Evolutionary conservation across 2,888 invertebrate genomes (phyloP).

Genomic region (Horisme vitalbata): DNA sequence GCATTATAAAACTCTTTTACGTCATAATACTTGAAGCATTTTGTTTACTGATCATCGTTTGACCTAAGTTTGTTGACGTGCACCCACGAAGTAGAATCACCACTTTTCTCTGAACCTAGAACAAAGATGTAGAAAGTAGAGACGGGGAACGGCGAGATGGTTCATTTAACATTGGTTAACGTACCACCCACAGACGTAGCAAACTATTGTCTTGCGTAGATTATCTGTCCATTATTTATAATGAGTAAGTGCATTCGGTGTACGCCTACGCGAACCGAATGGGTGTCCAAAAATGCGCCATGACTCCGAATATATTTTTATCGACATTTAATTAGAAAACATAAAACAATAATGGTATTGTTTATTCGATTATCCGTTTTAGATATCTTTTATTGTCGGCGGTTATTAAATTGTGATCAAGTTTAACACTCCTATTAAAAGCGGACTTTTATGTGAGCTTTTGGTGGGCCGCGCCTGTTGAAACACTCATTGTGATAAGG

Average conservation of each 20-base stretch:
- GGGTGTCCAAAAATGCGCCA: constrained; percentile 33
- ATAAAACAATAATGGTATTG: constrained; percentile 44
- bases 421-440: constrained; percentile 22
- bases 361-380: constrained; percentile 36
- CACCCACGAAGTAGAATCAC: constrained; percentile 50
- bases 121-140: not conserved
- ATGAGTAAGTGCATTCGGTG: constrained; percentile 63
- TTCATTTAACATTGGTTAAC: constrained; percentile 37
- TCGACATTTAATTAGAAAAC: constrained; percentile 44
- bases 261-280: constrained; percentile 56
- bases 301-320: constrained; percentile 35
- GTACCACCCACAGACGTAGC: constrained; percentile 56
- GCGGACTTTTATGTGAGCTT: constrained; percentile 17
- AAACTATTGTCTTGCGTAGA: constrained; percentile 68
- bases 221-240: constrained; percentile 76
- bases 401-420: constrained; percentile 36
- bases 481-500: constrained; percentile 12
- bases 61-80: constrained; percentile 49
- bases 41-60: constrained; percentile 54
- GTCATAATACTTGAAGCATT: constrained; percentile 44
- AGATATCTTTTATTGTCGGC: constrained; percentile 37
- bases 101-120: constrained; percentile 29
- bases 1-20: constrained; percentile 38
- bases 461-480: constrained; percentile 13
- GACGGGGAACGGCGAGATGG: constrained; percentile 8